Percentiles rank a stretch among this genome's conserved stretches.
phyloP scores from a whole-genome alignment of 2,888 invertebrate genomes.

The Halictus quadricinctus region DNA sequence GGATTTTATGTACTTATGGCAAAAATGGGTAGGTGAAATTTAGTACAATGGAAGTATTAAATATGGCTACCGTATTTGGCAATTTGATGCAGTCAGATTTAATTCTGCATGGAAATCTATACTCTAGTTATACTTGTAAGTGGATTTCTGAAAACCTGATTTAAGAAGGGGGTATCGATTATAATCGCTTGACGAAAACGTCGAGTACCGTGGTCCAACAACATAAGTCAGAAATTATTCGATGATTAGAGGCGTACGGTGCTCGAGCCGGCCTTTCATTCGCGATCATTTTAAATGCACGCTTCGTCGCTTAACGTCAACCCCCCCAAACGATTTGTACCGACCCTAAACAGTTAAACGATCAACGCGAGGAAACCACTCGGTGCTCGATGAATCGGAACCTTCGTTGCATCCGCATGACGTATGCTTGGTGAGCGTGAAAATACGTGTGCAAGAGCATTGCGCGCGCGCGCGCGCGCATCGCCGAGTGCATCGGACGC shows the following conservation, averaged over 20 bases:
- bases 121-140: not conserved
- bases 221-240: conserved; percentile 8
- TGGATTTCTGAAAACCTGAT: too few relatives aligned
- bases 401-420: conserved; percentile 68
- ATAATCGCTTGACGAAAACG: not conserved
- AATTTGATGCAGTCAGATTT: not conserved
- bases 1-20: too few relatives aligned
- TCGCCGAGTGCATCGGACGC: conserved; percentile 30
- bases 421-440: conserved; percentile 72
- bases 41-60: too few relatives aligned
- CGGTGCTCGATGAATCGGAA: conserved; percentile 72
- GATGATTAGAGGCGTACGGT: not conserved
- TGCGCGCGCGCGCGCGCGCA: conserved; percentile 13
- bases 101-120: not conserved
- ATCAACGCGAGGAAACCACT: conserved; percentile 60
- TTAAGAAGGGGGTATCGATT: not conserved
- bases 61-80: not conserved
- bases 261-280: conserved; percentile 27
- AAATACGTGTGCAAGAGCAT: conserved; percentile 48
- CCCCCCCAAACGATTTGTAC: conserved; percentile 55
- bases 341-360: conserved; percentile 64
- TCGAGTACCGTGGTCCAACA: not conserved
- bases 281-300: conserved; percentile 56
- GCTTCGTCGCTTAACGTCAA: conserved; percentile 51
- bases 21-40: too few relatives aligned